These are phyloP conservation scores for Penaeus chinensis DNA, from an alignment of 1,140 invertebrate species.

Conservation along the genomic window DNA sequence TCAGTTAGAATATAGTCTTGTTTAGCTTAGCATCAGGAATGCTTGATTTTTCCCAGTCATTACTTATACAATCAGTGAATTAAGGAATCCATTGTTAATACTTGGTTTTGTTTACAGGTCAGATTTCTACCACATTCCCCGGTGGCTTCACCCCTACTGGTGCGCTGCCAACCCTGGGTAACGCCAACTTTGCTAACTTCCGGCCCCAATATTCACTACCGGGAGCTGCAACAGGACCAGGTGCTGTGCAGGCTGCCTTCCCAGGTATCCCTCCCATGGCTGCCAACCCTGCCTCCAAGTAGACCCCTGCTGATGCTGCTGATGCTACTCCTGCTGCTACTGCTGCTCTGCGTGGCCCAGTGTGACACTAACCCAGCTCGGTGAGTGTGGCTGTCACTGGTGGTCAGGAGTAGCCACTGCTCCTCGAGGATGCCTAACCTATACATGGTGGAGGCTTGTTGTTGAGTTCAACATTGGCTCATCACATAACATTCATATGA, in stretches of 20 bases:
- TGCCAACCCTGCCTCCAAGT: constrained; percentile 61
- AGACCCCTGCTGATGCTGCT: constrained; percentile 54
- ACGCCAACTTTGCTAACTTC: constrained; percentile 87
- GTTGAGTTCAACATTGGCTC: constrained; percentile 6
- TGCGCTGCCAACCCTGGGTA: constrained; percentile 77
- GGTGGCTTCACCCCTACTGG: constrained; percentile 77
- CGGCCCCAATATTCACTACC: constrained; percentile 91
- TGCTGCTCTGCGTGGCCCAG: constrained; percentile 56
- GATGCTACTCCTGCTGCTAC: constrained; percentile 54
- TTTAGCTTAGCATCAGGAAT: too few species aligned
- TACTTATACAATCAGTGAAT: background rate
- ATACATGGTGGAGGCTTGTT: constrained; percentile 24
- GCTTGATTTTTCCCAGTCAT: constrained; percentile 31
- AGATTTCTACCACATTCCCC: constrained; percentile 77
- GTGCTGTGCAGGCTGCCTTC: constrained; percentile 58
- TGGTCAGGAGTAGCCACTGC: constrained; percentile 47
- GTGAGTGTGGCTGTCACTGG: constrained; percentile 59
- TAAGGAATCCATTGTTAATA: constrained; percentile 38
- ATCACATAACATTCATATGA: background rate
- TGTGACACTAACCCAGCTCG: constrained; percentile 61
- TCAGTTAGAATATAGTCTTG: too few species aligned
- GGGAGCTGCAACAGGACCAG: constrained; percentile 56
- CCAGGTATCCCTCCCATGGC: constrained; percentile 62
- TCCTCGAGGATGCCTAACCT: constrained; percentile 32
- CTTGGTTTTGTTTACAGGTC: constrained; percentile 75